Evolutionary conservation across 2,113 vertebrate genomes (phyloP).

Genomic region (Ploceus nigricollis): DNA sequence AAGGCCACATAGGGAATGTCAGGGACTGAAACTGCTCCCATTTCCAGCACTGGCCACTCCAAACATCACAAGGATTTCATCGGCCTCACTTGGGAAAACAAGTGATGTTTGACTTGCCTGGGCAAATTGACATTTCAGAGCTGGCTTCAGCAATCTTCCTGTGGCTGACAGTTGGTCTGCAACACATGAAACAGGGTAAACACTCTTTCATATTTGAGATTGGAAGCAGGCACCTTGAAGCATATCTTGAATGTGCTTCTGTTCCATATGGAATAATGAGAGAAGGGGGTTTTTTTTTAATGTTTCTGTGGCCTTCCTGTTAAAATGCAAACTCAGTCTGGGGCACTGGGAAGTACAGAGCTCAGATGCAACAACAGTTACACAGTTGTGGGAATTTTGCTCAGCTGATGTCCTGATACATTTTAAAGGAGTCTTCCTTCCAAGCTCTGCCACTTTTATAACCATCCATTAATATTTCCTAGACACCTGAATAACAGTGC

Average conservation of each 20-base stretch:
- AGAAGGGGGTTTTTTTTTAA: background rate
- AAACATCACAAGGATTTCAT: background rate
- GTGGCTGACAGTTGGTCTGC: background rate
- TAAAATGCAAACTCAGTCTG: background rate
- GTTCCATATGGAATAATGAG: background rate
- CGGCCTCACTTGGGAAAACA: background rate
- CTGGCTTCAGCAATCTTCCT: background rate
- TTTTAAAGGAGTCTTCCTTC: background rate
- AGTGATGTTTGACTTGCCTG: background rate
- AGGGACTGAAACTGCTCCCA: background rate
- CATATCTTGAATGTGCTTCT: background rate
- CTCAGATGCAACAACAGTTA: background rate
- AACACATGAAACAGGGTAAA: background rate
- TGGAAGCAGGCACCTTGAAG: constrained; percentile 32
- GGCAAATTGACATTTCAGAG: background rate
- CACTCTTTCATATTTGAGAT: background rate
- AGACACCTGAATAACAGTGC: background rate
- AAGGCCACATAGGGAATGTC: background rate
- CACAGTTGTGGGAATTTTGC: background rate
- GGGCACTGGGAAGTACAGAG: background rate
- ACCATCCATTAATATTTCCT: background rate
- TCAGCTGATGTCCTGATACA: background rate
- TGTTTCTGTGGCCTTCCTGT: background rate
- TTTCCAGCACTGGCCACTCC: background rate
- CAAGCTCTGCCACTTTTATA: background rate